Conservation (phyloP, 1,140 invertebrate genomes). For the Drosophila lowei region DNA sequence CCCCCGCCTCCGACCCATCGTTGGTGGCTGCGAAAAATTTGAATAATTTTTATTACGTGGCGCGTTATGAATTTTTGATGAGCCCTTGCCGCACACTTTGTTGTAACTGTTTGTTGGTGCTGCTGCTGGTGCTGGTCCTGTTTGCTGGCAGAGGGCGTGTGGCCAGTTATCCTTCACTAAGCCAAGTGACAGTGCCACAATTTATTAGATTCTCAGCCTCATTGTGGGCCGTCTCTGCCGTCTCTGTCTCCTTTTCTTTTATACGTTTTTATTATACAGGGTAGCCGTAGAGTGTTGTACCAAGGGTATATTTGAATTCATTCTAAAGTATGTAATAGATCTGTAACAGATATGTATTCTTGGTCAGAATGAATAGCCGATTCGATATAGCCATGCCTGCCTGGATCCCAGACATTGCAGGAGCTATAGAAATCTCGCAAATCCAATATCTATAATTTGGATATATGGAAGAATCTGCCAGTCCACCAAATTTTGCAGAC, state of each 20-base stretch:
- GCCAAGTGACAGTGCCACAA: slow-evolving; percentile 81
- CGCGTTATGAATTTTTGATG: slow-evolving; percentile 82
- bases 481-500: too few relatives aligned
- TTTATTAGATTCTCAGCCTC: slow-evolving; percentile 81
- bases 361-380: neutral
- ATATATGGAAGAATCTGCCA: too few relatives aligned
- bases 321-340: neutral
- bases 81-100: slow-evolving; percentile 45
- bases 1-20: slow-evolving; percentile 8
- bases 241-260: slow-evolving; percentile 18
- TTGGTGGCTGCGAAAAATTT: slow-evolving; percentile 75
- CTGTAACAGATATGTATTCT: neutral
- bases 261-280: too few relatives aligned
- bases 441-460: too few relatives aligned
- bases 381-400: too few relatives aligned
- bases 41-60: slow-evolving; percentile 83
- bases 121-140: slow-evolving; percentile 10
- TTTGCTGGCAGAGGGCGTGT: slow-evolving; percentile 52
- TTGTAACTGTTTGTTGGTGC: slow-evolving; percentile 43
- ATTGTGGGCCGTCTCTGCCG: slow-evolving; percentile 44
- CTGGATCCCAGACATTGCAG: too few relatives aligned
- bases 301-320: too few relatives aligned
- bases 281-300: too few relatives aligned
- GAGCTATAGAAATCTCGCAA: too few relatives aligned
- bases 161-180: slow-evolving; percentile 80